Evolutionary conservation across 2,797 vertebrate genomes (phyloP), one percentile per base, ranked within the genome.

Genomic region (Bradypodion ventrale): DNA sequence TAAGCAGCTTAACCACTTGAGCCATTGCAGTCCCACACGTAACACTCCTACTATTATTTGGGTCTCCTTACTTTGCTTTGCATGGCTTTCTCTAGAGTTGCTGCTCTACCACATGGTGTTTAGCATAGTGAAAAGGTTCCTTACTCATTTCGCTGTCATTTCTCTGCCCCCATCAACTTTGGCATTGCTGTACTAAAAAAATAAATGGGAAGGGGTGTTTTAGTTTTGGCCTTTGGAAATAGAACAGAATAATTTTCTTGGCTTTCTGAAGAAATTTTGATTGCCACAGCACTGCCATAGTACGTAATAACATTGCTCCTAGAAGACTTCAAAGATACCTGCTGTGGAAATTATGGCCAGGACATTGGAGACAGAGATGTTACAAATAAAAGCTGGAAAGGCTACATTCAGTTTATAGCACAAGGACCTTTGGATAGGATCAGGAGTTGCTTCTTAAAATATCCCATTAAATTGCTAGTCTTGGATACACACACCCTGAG

Each of bases 241-340:
- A 91, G 92, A 90, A 75, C 91, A 92, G 93, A 90, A 91, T 93
- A 90, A 91, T 10, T 44, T 80, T 52, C 73, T 87, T 84, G 70
- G 82, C 82, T 89, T 83, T 69, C 19, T 5, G 13, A 62, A 15
- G 72, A 29, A 1, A 0, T 63, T 0, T 72, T 0, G 77, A 75
- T 75, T 62, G 35, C 87, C 0, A 9, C 0, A 5, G 32, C 78
- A 78, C 62, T 72, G 84, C 65, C 0, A 0, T 6, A 7, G 35
- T 16, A 52, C 85, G 52, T 0, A 66, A 75, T 56, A 84, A 23
- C 12, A 12, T 80, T 49, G 27, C 29, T 52, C 83, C 84, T n/a
- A 83, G 86, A 66, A 2, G 12, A 0, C 63, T 75, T 78, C 62
- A 88, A 0, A 4, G 16, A 0, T 21, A 16, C 40, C 62, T 75